Conservation (phyloP, 2,113 vertebrate species). For the Corythornis cristatus region DNA sequence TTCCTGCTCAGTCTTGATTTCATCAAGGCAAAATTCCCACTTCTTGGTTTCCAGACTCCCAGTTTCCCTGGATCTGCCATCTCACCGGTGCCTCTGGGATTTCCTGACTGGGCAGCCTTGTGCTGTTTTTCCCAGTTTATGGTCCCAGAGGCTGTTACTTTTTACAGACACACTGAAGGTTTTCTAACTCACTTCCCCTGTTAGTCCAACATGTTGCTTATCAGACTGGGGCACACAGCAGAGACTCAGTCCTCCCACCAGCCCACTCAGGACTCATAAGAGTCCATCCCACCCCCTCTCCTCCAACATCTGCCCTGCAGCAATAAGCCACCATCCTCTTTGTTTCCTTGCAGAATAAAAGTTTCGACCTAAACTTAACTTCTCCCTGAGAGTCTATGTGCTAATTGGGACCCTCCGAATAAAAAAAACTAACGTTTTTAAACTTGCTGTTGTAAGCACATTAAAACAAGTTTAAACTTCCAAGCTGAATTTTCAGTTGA, state of each 20-base stretch:
- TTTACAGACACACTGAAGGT: background rate
- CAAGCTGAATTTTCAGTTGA: background rate
- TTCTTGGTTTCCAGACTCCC: background rate
- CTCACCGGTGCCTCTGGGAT: background rate
- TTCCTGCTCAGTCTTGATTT: background rate
- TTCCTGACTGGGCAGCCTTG: background rate
- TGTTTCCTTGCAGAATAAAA: background rate
- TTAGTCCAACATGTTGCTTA: background rate
- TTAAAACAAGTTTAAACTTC: background rate
- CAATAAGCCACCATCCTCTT: background rate
- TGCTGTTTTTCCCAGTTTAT: background rate
- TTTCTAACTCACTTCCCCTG: background rate
- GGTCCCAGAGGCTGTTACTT: background rate
- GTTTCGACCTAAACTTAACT: background rate
- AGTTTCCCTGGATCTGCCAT: background rate
- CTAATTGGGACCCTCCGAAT: rapidly evolving
- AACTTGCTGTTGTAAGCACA: background rate
- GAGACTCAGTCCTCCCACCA: background rate
- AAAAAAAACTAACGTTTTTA: background rate
- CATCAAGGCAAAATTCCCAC: background rate
- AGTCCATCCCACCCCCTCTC: background rate
- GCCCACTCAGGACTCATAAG: background rate
- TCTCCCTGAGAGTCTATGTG: rapidly evolving
- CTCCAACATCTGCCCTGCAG: background rate
- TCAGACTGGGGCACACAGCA: background rate